Evolutionary conservation across 1,140 invertebrate genomes (phyloP).

Genomic region (Drosophila nikananu): DNA sequence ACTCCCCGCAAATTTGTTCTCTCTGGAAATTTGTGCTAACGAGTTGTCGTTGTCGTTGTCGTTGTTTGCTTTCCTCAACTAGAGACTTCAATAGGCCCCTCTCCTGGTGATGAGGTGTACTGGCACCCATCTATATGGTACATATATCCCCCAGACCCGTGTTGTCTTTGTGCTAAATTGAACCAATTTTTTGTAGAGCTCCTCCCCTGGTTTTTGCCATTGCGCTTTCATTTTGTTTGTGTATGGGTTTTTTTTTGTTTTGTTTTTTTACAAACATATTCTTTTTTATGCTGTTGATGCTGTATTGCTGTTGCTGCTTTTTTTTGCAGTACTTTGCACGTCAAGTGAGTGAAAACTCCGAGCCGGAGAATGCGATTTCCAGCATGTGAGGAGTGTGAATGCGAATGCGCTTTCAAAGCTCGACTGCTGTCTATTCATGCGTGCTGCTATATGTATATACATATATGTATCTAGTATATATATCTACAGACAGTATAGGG

Average conservation of each 20-base stretch:
- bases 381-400: slow-evolving; percentile 43
- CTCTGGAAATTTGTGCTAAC: slow-evolving; percentile 73
- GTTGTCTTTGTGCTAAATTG: slow-evolving; percentile 79
- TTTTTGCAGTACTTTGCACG: slow-evolving; percentile 76
- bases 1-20: slow-evolving; percentile 35
- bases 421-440: slow-evolving; percentile 69
- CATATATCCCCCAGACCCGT: slow-evolving; percentile 15
- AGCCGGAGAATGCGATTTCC: slow-evolving; percentile 46
- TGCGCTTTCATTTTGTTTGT: slow-evolving; percentile 76
- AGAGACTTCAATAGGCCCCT: slow-evolving; percentile 70
- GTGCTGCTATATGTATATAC: slow-evolving; percentile 16
- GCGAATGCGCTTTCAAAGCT: slow-evolving; percentile 75
- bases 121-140: slow-evolving; percentile 14
- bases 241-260: slow-evolving; percentile 34
- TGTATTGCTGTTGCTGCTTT: slow-evolving; percentile 18
- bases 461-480: background rate
- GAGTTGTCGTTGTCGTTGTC: slow-evolving; percentile 78
- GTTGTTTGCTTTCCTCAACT: slow-evolving; percentile 59
- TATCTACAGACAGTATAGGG: background rate
- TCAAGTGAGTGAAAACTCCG: slow-evolving; percentile 77
- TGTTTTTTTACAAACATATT: slow-evolving; percentile 55
- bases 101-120: slow-evolving; percentile 32
- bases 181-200: slow-evolving; percentile 73
- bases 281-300: slow-evolving; percentile 49
- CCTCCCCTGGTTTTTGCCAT: slow-evolving; percentile 46